A percentile compares a stretch with the other conserved stretches of the same genome.
These are phyloP conservation scores for Acrobasis consociella DNA, from an alignment of 2,888 invertebrate species.

Conservation along the genomic window DNA sequence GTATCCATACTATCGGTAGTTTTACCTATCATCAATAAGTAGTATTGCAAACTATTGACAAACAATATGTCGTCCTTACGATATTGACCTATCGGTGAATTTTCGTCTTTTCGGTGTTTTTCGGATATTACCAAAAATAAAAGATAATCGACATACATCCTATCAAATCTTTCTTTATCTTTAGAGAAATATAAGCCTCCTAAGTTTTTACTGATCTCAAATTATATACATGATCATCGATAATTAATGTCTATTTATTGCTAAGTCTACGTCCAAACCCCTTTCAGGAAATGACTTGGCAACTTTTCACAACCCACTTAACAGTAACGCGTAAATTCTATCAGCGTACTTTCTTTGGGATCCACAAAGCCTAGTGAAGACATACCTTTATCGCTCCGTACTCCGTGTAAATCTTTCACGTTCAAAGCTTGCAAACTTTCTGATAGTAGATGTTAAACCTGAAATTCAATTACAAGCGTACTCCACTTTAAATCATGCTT, in stretches of 20 bases:
- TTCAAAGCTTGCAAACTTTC: not conserved
- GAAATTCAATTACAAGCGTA: not conserved
- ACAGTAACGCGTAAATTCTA: slow-evolving; percentile 19
- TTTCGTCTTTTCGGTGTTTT: too few relatives aligned
- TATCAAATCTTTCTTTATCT: too few relatives aligned
- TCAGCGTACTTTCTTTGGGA: slow-evolving; percentile 15
- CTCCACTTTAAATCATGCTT: too few relatives aligned
- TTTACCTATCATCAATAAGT: too few relatives aligned
- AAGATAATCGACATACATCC: too few relatives aligned
- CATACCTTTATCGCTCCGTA: not conserved
- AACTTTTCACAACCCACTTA: slow-evolving; percentile 24
- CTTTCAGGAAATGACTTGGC: slow-evolving; percentile 20
- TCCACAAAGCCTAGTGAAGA: slow-evolving; percentile 3
- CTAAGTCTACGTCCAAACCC: not conserved
- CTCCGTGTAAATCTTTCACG: not conserved
- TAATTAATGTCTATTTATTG: not conserved
- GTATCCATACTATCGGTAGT: too few relatives aligned
- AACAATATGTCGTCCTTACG: too few relatives aligned
- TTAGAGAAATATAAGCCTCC: too few relatives aligned
- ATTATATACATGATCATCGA: not conserved
- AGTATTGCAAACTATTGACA: too few relatives aligned
- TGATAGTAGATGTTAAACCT: not conserved
- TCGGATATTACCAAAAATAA: too few relatives aligned
- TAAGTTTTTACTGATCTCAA: too few relatives aligned
- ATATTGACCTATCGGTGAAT: too few relatives aligned